phyloP scores from a whole-genome alignment of 2,888 invertebrate species.

The Dimorphilus gyrociliatus region DNA sequence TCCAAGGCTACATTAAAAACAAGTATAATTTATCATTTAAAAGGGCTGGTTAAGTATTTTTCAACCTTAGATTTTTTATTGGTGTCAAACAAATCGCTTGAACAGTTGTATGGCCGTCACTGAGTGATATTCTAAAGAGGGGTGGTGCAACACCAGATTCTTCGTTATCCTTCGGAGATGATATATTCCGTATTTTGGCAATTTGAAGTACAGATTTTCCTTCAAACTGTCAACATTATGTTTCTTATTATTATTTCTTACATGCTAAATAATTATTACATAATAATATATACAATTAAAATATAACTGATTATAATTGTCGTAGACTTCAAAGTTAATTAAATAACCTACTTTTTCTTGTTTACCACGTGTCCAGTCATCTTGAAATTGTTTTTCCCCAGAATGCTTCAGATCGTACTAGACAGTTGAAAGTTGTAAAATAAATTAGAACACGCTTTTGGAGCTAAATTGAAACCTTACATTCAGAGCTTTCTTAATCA shows the following conservation, averaged over 20 bases:
- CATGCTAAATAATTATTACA: background rate
- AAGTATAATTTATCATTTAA: background rate
- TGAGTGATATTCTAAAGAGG: conserved; percentile 63
- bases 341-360: conserved; percentile 29
- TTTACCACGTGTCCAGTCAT: conserved; percentile 48
- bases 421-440: conserved; percentile 7
- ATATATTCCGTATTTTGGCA: conserved; percentile 67
- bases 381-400: conserved; percentile 56
- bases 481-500: too few species aligned
- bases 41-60: background rate
- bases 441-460: conserved; percentile 3
- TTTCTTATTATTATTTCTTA: background rate
- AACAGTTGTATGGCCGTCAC: conserved; percentile 63
- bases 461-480: too few species aligned
- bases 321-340: too few species aligned
- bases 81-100: conserved; percentile 61
- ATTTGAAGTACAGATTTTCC: conserved; percentile 57
- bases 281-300: background rate
- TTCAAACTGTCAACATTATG: conserved; percentile 37
- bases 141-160: conserved; percentile 53
- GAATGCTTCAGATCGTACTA: conserved; percentile 58
- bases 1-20: conserved; percentile 44
- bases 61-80: conserved; percentile 47
- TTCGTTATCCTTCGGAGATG: conserved; percentile 77
- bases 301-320: background rate